A percentile compares a stretch with the other conserved stretches of the same genome.
phyloP scores from a whole-genome alignment of 2,113 vertebrate species.

The Pithys albifrons region DNA sequence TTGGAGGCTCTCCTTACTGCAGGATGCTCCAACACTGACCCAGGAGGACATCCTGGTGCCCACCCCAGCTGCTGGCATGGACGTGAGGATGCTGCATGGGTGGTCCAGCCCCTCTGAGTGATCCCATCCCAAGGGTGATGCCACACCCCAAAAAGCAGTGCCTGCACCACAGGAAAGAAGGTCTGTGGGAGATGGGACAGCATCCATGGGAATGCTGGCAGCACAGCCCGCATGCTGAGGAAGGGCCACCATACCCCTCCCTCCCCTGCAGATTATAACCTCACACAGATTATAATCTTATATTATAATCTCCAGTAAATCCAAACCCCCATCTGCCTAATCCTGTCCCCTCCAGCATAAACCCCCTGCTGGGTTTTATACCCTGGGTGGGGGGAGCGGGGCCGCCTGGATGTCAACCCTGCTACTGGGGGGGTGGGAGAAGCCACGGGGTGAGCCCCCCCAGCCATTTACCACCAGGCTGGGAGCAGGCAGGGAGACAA shows the following conservation, averaged over 20 bases:
- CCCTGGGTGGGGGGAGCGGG: fast-evolving
- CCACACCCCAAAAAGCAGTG: not conserved
- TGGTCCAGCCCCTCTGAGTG: not conserved
- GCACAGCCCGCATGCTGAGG: not conserved
- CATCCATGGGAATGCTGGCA: not conserved
- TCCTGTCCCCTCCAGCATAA: not conserved
- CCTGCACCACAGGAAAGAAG: not conserved
- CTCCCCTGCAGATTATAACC: not conserved
- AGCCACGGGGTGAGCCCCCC: conserved; percentile 70
- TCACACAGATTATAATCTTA: not conserved
- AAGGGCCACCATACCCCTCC: not conserved
- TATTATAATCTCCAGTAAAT: not conserved
- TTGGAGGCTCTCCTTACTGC: not conserved
- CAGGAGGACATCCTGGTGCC: conserved; percentile 2
- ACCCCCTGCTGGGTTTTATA: not conserved
- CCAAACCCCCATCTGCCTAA: not conserved
- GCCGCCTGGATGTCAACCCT: not conserved
- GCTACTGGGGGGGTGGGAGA: not conserved
- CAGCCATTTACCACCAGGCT: conserved; percentile 86
- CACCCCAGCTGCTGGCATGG: not conserved
- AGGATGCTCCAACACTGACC: not conserved
- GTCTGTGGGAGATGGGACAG: not conserved
- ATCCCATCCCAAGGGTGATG: not conserved
- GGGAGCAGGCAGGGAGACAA: conserved; percentile 86
- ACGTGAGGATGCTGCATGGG: not conserved